phyloP scores from a whole-genome alignment of 1,140 invertebrate genomes.

The Drosophila oshimai region DNA sequence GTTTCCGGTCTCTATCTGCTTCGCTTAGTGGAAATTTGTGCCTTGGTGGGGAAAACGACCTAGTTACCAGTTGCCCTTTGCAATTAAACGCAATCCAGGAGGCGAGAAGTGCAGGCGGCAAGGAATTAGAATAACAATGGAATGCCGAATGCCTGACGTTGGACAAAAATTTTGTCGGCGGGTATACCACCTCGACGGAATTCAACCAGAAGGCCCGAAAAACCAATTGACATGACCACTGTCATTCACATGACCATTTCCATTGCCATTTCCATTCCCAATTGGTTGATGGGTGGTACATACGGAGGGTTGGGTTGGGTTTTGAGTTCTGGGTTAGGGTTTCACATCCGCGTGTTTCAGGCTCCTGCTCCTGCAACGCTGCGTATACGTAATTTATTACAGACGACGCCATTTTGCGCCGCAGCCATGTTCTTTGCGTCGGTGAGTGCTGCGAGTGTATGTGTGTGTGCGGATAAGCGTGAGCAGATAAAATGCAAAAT shows the following conservation, averaged over 20 bases:
- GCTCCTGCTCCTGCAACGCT: conserved; percentile 60
- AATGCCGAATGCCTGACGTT: conserved; percentile 44
- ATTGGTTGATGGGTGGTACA: conserved; percentile 21
- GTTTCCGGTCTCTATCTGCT: conserved; percentile 36
- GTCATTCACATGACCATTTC: conserved; percentile 63
- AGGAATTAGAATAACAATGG: conserved; percentile 72
- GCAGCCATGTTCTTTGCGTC: conserved; percentile 28
- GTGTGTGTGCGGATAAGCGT: conserved; percentile 11
- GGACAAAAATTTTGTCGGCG: conserved; percentile 27
- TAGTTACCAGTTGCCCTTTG: conserved; percentile 28
- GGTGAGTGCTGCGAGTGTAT: not conserved
- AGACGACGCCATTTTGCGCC: conserved; percentile 66
- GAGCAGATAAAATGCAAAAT: conserved; percentile 70
- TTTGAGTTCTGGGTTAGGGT: not conserved
- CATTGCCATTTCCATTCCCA: conserved; percentile 38
- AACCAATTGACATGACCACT: conserved; percentile 70
- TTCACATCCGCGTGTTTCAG: conserved; percentile 32
- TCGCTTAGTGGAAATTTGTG: conserved; percentile 25
- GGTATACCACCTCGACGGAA: conserved; percentile 52
- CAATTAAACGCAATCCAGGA: conserved; percentile 65
- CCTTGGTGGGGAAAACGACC: conserved; percentile 7
- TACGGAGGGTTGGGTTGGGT: not conserved
- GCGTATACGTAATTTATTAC: conserved; percentile 77
- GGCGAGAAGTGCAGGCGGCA: conserved; percentile 34
- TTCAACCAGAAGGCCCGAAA: conserved; percentile 49